Evolutionary conservation across 2,113 vertebrate species (phyloP), one percentile per base, ranked within the genome.

Genomic region (Cephalopterus ornatus): DNA sequence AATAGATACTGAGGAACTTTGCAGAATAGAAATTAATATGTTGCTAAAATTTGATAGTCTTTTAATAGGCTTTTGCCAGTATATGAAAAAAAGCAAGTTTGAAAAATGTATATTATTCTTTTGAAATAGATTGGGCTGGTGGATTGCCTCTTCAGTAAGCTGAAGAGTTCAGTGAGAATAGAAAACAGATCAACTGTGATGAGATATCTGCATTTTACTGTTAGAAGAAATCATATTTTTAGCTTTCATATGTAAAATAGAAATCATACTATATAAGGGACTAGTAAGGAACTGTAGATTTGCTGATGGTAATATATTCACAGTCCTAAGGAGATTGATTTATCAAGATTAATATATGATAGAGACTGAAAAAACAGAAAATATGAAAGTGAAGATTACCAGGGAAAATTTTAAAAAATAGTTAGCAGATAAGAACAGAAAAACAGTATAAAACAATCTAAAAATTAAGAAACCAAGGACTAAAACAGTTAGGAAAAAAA

Each of bases 371-470:
- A 82, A 82, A 68, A 2, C 4, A 89, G 28, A 88, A 83, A 91
- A 71, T 28, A 44, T 22, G 7, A 35, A 88, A 79, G 8, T 14
- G 2, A 77, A 46, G 14, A 53, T 19, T 55, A 71, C 5, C 8
- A 62, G 8, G 14, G 55, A 58, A 70, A 71, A 35, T 2, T 22
- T 14, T 0, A 0, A 26, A 4, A 18, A 44, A 7, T 13, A 33
- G 8, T 16, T 8, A 33, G 3, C 35, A 62, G 8, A 17, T 6
- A 79, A 28, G 9, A 52, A 10, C 32, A 84, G 58, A 52, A 94
- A 14, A 59, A 22, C 3, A 27, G 24, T 7, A 41, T 2, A 58
- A 84, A 83, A 19, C 7, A 56, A 21, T 18, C 39, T 5, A 44
- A 81, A 82, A 70, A 59, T 26, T 55, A 75, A 62, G 28, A 76